phyloP scores from a whole-genome alignment of 1,140 invertebrate genomes.

The Dinothrombium tinctorium region DNA sequence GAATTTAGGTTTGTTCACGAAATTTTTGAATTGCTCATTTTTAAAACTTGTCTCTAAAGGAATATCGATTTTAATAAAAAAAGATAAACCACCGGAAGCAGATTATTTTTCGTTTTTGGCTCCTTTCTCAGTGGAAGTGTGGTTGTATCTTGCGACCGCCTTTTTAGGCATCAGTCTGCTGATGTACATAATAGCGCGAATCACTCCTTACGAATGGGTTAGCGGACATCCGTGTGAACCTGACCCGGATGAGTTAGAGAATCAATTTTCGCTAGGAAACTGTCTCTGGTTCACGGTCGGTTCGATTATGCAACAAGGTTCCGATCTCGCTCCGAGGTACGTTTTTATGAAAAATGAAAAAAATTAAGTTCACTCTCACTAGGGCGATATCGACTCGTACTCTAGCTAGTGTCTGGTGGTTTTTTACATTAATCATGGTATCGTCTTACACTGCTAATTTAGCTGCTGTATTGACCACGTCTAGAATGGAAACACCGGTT shows the following conservation, averaged over 20 bases:
- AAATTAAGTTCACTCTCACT: too few relatives aligned
- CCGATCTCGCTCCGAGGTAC: conserved; percentile 23
- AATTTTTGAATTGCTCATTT: too few relatives aligned
- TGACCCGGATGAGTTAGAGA: conserved; percentile 15
- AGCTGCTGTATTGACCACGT: conserved; percentile 87
- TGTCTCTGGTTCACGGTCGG: conserved; percentile 28
- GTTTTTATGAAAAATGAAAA: too few relatives aligned
- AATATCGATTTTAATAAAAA: conserved; percentile 16
- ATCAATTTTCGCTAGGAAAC: conserved; percentile 22
- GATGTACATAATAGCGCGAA: conserved; percentile 22
- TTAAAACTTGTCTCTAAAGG: too few relatives aligned
- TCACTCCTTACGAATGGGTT: conserved; percentile 23
- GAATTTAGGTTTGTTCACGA: too few relatives aligned
- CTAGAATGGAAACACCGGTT: conserved; percentile 84
- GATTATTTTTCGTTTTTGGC: conserved; percentile 24
- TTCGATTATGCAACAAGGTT: conserved; percentile 25
- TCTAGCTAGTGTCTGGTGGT: conserved; percentile 27
- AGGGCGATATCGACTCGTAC: conserved; percentile 23
- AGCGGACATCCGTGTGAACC: conserved; percentile 16
- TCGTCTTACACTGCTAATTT: conserved; percentile 34
- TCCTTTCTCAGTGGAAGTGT: conserved; percentile 25
- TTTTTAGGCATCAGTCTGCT: conserved; percentile 23
- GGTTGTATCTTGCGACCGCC: conserved; percentile 22
- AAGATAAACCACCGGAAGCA: conserved; percentile 19
- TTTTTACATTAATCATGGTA: conserved; percentile 32